These are phyloP conservation scores for Stratiomys singularior DNA, from an alignment of 2,888 invertebrate species.

Conservation along the genomic window DNA sequence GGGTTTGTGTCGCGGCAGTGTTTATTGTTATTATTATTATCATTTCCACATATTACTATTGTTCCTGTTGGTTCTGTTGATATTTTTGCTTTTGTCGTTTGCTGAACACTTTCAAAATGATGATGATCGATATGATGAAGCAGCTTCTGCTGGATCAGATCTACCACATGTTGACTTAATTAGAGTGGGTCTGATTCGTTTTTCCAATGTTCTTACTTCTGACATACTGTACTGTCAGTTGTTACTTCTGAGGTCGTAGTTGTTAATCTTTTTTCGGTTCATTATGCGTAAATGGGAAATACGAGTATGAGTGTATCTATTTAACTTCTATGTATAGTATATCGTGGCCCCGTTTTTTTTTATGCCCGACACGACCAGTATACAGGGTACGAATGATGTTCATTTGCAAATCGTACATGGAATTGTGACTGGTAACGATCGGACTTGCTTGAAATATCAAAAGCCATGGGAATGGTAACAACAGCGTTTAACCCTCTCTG, in stretches of 20 bases:
- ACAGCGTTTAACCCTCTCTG: not conserved
- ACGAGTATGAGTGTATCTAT: too few species aligned
- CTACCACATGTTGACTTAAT: not conserved
- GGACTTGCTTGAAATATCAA: constrained; percentile 22
- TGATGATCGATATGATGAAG: constrained; percentile 3
- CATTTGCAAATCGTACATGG: constrained; percentile 23
- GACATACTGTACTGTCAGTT: not conserved
- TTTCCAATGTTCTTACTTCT: constrained; percentile 14
- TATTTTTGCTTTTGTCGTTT: not conserved
- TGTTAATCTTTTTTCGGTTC: not conserved
- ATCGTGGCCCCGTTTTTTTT: constrained; percentile 28
- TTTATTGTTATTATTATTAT: not conserved
- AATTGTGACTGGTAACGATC: not conserved
- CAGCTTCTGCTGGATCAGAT: not conserved
- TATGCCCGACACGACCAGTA: not conserved
- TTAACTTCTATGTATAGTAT: not conserved
- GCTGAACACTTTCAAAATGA: not conserved
- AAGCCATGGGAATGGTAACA: not conserved
- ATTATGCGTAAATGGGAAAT: constrained; percentile 10
- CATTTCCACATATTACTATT: constrained; percentile 7
- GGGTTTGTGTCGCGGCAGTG: not conserved
- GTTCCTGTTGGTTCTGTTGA: not conserved
- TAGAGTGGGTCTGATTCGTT: not conserved
- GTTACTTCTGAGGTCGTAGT: not conserved
- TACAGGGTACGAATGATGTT: not conserved